phyloP scores from a whole-genome alignment of 2,113 vertebrate genomes.

The Miniopterus natalensis region DNA sequence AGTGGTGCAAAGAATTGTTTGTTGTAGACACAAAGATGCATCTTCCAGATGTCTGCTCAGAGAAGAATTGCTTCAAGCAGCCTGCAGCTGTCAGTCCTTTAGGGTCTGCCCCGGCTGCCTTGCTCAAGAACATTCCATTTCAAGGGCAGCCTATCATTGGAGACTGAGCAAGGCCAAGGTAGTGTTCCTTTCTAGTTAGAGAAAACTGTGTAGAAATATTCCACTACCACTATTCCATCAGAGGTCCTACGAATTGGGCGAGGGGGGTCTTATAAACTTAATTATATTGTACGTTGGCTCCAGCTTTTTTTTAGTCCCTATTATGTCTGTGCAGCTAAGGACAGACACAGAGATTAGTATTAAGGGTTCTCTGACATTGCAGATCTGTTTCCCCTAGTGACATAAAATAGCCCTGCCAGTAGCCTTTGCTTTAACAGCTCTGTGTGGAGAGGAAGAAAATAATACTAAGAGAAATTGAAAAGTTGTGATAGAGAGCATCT shows the following conservation, averaged over 20 bases:
- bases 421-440: not conserved
- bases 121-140: not conserved
- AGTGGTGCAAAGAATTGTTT: not conserved
- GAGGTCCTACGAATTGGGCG: not conserved
- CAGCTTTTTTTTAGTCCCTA: not conserved
- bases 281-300: not conserved
- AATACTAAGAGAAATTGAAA: not conserved
- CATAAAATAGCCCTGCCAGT: not conserved
- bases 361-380: not conserved
- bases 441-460: not conserved
- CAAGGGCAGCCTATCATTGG: not conserved
- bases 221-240: not conserved
- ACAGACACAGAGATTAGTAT: not conserved
- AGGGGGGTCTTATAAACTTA: not conserved
- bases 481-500: conserved; percentile 19
- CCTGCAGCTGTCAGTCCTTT: not conserved
- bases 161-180: not conserved
- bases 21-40: not conserved
- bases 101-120: not conserved
- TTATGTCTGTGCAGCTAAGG: not conserved
- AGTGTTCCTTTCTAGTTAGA: not conserved
- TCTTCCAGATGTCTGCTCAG: not conserved
- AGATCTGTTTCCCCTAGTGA: not conserved
- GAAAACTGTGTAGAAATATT: not conserved
- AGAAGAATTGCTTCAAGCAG: not conserved